Percentiles rank a stretch among this genome's conserved stretches.
phyloP scores from a whole-genome alignment of 2,797 vertebrate genomes.

The Macropus fuliginosus region DNA sequence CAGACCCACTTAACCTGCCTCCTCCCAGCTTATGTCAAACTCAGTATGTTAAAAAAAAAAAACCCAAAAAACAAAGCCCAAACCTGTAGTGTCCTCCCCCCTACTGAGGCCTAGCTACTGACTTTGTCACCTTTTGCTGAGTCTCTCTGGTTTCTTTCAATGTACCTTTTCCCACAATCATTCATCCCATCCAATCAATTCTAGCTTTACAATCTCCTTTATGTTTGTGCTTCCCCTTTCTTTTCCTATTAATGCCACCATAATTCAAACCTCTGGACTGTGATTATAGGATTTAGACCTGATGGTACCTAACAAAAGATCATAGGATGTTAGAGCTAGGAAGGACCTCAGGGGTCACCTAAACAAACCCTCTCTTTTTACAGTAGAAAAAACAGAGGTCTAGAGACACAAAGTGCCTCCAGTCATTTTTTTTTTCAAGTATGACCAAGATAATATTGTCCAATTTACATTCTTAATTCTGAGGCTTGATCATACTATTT shows the following conservation, averaged over 20 bases:
- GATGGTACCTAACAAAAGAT: not conserved
- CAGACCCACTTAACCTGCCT: not conserved
- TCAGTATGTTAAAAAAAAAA: not conserved
- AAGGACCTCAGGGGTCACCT: not conserved
- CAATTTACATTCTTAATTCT: no score
- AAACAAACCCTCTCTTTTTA: not conserved
- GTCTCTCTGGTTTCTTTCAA: not conserved
- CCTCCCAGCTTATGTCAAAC: not conserved
- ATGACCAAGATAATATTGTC: no score
- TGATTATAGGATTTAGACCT: not conserved
- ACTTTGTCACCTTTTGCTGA: not conserved
- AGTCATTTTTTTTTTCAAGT: no score
- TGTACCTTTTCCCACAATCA: not conserved
- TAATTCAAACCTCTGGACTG: not conserved
- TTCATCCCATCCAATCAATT: not conserved
- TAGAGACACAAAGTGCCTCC: not conserved
- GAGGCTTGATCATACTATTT: no score
- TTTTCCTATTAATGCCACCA: not conserved
- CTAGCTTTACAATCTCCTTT: not conserved
- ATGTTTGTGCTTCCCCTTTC: not conserved
- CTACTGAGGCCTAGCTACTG: not conserved
- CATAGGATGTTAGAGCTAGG: not conserved
- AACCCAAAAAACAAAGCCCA: not conserved
- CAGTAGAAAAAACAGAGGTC: not conserved
- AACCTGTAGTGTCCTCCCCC: not conserved